A percentile compares a stretch with the other conserved stretches of the same genome.
These are phyloP conservation scores for Coecobrya sp. DNA, from an alignment of 2,888 invertebrate species.

Conservation along the genomic window DNA sequence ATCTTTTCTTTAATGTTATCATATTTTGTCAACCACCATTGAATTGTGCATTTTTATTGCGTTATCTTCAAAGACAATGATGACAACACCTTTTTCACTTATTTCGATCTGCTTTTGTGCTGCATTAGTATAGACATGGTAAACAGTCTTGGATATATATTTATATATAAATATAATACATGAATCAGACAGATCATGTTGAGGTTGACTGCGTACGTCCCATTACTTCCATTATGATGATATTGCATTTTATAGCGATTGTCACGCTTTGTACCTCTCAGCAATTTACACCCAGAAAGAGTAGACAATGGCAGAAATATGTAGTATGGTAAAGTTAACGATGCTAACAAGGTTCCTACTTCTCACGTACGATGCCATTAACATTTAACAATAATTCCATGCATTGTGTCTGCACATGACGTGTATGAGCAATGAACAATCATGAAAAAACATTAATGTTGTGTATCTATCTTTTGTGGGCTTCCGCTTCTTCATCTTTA, in stretches of 20 bases:
- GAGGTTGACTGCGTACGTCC: neutral
- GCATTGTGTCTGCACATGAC: too few species aligned
- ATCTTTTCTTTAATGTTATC: neutral
- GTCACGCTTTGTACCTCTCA: constrained; percentile 74
- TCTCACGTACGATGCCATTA: neutral
- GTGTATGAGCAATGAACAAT: too few species aligned
- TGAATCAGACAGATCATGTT: neutral
- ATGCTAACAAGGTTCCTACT: neutral
- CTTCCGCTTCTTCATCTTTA: constrained; percentile 1
- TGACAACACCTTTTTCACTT: constrained; percentile 17
- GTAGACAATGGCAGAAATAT: constrained; percentile 14
- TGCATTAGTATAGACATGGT: neutral
- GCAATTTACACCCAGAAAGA: constrained; percentile 66
- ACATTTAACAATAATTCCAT: neutral
- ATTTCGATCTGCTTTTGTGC: neutral
- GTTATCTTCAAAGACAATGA: constrained; percentile 5
- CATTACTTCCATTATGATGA: neutral
- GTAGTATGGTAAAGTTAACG: neutral
- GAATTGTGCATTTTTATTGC: neutral
- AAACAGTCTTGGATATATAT: neutral
- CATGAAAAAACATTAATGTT: neutral
- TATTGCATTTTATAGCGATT: constrained; percentile 35
- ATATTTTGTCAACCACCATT: constrained; percentile 41
- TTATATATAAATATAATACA: neutral
- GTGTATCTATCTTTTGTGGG: neutral